Percentiles rank a stretch among this genome's conserved stretches.
These are phyloP conservation scores for Ischnura elegans DNA, from an alignment of 2,888 invertebrate genomes.

Conservation along the genomic window DNA sequence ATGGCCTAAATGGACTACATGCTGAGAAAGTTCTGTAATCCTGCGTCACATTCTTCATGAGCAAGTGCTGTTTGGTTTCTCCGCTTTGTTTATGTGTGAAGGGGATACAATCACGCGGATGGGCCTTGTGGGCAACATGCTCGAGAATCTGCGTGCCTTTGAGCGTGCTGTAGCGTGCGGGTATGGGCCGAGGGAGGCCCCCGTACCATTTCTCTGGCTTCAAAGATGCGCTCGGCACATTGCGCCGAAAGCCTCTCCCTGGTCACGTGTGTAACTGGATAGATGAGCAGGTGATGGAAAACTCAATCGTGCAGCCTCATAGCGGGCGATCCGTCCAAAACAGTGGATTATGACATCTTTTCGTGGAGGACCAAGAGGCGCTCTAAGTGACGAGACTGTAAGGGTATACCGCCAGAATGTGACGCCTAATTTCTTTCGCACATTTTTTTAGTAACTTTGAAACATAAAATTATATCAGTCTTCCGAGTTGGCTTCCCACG, in stretches of 20 bases:
- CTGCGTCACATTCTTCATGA: too few relatives aligned
- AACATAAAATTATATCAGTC: not conserved
- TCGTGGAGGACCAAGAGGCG: not conserved
- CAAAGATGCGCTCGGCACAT: constrained; percentile 27
- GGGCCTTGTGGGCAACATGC: too few relatives aligned
- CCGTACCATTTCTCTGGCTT: constrained; percentile 38
- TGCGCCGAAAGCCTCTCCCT: not conserved
- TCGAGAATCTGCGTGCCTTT: too few relatives aligned
- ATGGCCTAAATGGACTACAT: too few relatives aligned
- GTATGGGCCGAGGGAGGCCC: not conserved
- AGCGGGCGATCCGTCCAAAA: not conserved
- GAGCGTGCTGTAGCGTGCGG: too few relatives aligned
- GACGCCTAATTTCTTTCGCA: not conserved
- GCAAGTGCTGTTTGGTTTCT: too few relatives aligned
- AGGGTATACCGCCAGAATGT: not conserved
- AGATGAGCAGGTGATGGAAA: constrained; percentile 15
- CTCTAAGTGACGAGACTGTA: not conserved
- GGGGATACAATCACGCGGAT: too few relatives aligned
- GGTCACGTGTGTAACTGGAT: constrained; percentile 20
- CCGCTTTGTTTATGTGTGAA: too few relatives aligned
- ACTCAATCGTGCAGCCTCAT: not conserved
- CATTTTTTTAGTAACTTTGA: not conserved
- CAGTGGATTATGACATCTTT: not conserved
- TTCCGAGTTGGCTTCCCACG: not conserved
- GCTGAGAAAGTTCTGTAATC: too few relatives aligned